Base-by-base conservation (phyloP, 2,113 vertebrate species). In the Azemiops feae region DNA sequence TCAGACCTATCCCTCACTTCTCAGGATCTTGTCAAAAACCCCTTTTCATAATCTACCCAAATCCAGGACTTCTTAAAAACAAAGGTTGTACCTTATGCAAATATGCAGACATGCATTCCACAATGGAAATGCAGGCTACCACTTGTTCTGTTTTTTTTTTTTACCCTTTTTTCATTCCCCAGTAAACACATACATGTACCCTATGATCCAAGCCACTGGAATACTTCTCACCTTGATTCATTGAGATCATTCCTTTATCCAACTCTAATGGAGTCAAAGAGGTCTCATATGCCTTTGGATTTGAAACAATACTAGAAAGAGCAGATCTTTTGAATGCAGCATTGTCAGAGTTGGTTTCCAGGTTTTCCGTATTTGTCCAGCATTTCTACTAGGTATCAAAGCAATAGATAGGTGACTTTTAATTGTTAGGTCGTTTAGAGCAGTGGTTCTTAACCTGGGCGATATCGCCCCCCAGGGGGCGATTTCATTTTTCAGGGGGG, bases 331-430 rank as follows among this genome's bases (percentile, higher is more conserved):
- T 58, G 60, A 39, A 87, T 10, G 23, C 3, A 87, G 30, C 57
- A n/a, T 45, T 69, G 27, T 55, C 64, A 34, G n/a, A 74, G n/a
- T 20, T 39, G 1, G n/a, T 87, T 10, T 45, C 57, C 14, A 50
- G 14, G 20, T 52, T 89, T 64, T 20, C 25, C 3, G 3, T 81
- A 81, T 64, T 18, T 43, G n/a, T 54, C 45, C 12, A 3, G 25
- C 6, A 39, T 93, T 54, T 91, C 39, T 81, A 81, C 34, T 81
- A 54, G 94, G 85, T 94, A 89, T 93, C 0, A 12, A 89, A 95
- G 85, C 94, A 95, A 85, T 93, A 96, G 94, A 91, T 94, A 93
- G 23, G 3, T 30, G 64, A 3, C 20, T 22, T 22, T 92, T 85
- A 22, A 87, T 94, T 91, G 95, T 89, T 87, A 5, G 95, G 92